These are phyloP conservation scores for Caenorhabditis sp. DNA, from an alignment of 2,888 invertebrate genomes.

Conservation along the genomic window DNA sequence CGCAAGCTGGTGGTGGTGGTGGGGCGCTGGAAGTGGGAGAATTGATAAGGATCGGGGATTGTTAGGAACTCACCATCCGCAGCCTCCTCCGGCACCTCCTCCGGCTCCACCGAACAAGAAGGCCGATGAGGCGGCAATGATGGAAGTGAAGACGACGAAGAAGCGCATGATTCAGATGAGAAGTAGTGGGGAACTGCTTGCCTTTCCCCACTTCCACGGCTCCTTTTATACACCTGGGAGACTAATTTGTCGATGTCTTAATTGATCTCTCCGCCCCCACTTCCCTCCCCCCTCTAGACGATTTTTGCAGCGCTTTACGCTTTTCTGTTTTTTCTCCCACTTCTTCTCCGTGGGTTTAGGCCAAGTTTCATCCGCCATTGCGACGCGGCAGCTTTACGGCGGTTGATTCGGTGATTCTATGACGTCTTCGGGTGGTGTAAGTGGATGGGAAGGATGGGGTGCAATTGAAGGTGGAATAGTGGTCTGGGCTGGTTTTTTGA, in stretches of 20 bases:
- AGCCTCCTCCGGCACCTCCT: constrained; percentile 61
- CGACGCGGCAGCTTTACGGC: constrained; percentile 3
- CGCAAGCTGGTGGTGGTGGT: constrained; percentile 65
- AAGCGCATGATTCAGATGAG: constrained; percentile 47
- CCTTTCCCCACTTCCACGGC: not conserved
- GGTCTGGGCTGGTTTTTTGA: not conserved
- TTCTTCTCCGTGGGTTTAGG: not conserved
- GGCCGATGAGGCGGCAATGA: constrained; percentile 60
- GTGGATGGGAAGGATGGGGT: not conserved
- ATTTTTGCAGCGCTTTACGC: constrained; percentile 21
- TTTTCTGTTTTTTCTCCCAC: not conserved
- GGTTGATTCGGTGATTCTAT: constrained; percentile 20
- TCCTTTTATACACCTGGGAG: constrained; percentile 2
- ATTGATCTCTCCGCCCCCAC: constrained; percentile 19
- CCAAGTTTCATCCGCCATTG: constrained; percentile 19
- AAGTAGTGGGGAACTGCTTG: constrained; percentile 18
- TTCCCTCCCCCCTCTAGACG: constrained; percentile 16
- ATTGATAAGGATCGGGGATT: not conserved
- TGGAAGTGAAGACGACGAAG: constrained; percentile 58
- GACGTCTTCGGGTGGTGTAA: not conserved
- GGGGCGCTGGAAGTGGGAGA: constrained; percentile 49
- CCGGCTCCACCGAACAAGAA: constrained; percentile 63
- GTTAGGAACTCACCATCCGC: constrained; percentile 57
- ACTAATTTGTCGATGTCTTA: too few relatives aligned
- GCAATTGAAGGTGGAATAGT: not conserved